A percentile compares a stretch with the other conserved stretches of the same genome.
Evolutionary conservation across 2,797 vertebrate genomes (phyloP).

Genomic region (Lepidocolaptes lacrymiger): DNA sequence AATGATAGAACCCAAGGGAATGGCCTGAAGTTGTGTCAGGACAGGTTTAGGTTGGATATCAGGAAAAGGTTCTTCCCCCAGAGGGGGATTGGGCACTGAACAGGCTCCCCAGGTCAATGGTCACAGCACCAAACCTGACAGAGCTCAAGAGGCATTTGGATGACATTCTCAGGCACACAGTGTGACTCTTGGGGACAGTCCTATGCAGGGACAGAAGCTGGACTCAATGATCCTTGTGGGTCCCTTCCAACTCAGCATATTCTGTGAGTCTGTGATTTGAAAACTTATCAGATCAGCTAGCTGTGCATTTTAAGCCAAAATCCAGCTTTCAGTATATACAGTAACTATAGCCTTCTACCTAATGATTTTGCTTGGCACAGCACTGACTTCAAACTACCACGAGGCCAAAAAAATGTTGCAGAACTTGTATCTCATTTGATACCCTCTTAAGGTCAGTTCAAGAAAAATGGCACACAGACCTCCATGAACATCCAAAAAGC

Average conservation of each 20-base stretch:
- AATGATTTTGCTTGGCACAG: slow-evolving; percentile 1
- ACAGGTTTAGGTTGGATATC: not conserved
- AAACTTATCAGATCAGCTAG: not conserved
- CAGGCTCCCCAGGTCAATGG: not conserved
- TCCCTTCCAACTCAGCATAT: not conserved
- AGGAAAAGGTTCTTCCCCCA: not conserved
- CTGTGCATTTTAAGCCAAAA: not conserved
- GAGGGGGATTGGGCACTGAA: not conserved
- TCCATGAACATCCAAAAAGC: not conserved
- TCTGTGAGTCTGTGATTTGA: not conserved
- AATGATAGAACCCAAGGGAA: not conserved
- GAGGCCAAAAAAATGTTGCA: not conserved
- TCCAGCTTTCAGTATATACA: not conserved
- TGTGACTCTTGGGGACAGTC: not conserved
- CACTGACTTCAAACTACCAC: not conserved
- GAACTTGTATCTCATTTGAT: not conserved
- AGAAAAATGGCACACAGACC: not conserved
- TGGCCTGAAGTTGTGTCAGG: not conserved
- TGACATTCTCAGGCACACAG: not conserved
- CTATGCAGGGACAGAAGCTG: not conserved
- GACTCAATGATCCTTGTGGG: not conserved
- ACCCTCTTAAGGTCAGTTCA: not conserved
- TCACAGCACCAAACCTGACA: not conserved
- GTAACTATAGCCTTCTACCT: not conserved
- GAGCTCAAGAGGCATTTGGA: not conserved